Evolutionary conservation across 2,797 vertebrate species (phyloP).

Genomic region (Balearica regulorum): DNA sequence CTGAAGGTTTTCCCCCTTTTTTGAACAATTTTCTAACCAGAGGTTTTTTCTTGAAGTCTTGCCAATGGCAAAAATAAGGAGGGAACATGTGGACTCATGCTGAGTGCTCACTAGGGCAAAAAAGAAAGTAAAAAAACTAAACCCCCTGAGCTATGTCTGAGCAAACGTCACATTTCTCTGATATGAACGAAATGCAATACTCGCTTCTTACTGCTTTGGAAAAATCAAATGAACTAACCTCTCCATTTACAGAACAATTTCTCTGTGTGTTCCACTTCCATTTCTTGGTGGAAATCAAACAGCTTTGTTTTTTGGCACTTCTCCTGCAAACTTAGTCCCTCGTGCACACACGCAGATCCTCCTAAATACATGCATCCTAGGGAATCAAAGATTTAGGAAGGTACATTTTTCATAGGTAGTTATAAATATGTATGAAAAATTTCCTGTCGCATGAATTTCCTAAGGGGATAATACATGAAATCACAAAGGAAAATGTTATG

Average conservation of each 20-base stretch:
- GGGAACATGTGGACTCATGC: background rate
- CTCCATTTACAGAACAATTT: background rate
- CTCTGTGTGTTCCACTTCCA: background rate
- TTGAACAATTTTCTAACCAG: background rate
- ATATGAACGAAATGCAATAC: background rate
- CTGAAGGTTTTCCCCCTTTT: background rate
- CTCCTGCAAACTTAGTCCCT: background rate
- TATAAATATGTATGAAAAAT: background rate
- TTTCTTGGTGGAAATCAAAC: background rate
- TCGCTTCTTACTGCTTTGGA: background rate
- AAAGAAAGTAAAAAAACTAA: background rate
- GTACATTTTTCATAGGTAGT: background rate
- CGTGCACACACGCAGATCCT: background rate
- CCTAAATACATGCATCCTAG: background rate
- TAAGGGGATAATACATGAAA: background rate
- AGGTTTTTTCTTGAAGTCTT: conserved; percentile 4
- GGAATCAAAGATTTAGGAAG: background rate
- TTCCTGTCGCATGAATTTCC: background rate
- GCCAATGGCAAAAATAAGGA: conserved; percentile 22
- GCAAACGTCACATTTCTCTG: conserved; percentile 17
- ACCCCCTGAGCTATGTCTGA: background rate
- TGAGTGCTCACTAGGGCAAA: background rate
- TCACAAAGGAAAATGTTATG: background rate
- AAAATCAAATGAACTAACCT: background rate
- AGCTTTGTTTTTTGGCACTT: background rate